Conservation (phyloP, 2,888 invertebrate genomes). For the Cataglyphis altisquamis region DNA sequence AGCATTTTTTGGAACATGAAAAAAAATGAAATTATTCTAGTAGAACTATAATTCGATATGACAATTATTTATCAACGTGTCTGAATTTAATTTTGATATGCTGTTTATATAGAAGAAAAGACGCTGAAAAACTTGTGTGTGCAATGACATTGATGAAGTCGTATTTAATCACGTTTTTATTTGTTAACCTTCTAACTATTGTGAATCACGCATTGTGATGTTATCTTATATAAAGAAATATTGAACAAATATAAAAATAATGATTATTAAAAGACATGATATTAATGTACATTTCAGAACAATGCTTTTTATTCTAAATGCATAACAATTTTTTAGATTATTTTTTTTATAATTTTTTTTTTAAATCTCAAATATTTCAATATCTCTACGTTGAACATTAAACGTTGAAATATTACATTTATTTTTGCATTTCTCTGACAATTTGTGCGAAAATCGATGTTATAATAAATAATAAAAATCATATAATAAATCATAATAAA, state of each 20-base stretch:
- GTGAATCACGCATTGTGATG: conserved; percentile 3
- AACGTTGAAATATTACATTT: conserved; percentile 4
- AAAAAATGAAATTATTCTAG: not conserved
- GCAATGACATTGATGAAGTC: not conserved
- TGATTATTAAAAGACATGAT: not conserved
- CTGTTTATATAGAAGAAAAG: conserved; percentile 1
- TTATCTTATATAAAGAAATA: not conserved
- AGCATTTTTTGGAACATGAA: conserved; percentile 11
- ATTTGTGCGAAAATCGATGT: not conserved
- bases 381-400: not conserved
- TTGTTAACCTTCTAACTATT: not conserved
- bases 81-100: not conserved
- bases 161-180: not conserved
- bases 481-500: not conserved
- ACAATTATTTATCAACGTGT: not conserved
- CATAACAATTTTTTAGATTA: not conserved
- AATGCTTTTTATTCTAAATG: not conserved
- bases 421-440: not conserved
- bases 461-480: no score
- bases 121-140: not conserved
- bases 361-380: not conserved
- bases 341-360: not conserved
- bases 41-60: not conserved
- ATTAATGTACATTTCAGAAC: not conserved
- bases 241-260: not conserved